These are phyloP conservation scores for Helarctos malayanus DNA, from an alignment of 2,797 vertebrate genomes.

Conservation along the genomic window DNA sequence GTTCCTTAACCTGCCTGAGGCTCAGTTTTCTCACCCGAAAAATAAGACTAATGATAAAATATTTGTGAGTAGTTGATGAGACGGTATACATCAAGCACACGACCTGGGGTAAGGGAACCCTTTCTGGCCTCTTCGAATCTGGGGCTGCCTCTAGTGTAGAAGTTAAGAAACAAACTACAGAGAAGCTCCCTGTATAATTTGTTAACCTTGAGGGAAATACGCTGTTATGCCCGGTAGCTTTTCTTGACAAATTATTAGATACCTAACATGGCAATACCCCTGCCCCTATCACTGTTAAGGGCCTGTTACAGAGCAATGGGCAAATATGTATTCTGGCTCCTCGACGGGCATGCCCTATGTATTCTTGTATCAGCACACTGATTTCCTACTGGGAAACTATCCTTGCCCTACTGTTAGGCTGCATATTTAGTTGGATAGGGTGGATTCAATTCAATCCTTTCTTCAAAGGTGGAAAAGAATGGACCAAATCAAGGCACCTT, in stretches of 20 bases:
- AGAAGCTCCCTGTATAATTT: not conserved
- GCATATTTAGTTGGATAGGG: not conserved
- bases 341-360: not conserved
- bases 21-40: conserved; percentile 13
- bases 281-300: not conserved
- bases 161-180: not conserved
- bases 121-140: not conserved
- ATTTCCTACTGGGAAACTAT: not conserved
- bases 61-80: not conserved
- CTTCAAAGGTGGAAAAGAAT: not conserved
- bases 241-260: conserved; percentile 38
- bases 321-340: not conserved
- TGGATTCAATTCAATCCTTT: not conserved
- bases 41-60: conserved; percentile 8
- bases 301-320: not conserved
- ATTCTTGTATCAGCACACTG: not conserved
- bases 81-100: not conserved
- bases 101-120: not conserved
- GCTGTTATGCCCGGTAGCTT: not conserved
- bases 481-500: not conserved
- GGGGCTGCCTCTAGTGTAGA: not conserved
- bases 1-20: not conserved
- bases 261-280: not conserved
- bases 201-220: not conserved
- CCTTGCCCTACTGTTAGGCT: not conserved